phyloP scores from a whole-genome alignment of 2,113 vertebrate genomes.

The Falco punctatus region DNA sequence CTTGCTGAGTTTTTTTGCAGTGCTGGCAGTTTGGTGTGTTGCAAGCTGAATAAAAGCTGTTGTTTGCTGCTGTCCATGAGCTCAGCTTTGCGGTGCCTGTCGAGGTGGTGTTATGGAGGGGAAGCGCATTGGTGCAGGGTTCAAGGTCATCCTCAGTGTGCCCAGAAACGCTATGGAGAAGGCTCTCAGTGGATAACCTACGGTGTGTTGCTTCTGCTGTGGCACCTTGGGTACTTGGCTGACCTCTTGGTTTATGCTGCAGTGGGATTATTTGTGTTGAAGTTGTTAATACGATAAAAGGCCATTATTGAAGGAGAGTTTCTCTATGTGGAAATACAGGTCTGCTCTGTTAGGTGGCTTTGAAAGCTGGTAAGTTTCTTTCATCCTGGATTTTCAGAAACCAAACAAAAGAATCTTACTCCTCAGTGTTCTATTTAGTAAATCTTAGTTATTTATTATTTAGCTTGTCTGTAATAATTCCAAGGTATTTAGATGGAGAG shows the following conservation, averaged over 20 bases:
- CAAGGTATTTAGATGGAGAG: not conserved
- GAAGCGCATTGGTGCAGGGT: not conserved
- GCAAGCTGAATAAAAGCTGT: not conserved
- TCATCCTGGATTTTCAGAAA: not conserved
- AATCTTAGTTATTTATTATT: not conserved
- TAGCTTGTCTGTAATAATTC: not conserved
- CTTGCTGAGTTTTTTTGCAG: not conserved
- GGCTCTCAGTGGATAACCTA: not conserved
- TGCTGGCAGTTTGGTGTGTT: not conserved
- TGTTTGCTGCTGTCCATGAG: not conserved
- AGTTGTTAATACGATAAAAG: not conserved
- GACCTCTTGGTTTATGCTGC: not conserved
- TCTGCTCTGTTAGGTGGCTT: not conserved
- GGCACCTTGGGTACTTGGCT: not conserved
- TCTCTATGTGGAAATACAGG: fast-evolving
- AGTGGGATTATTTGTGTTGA: not conserved
- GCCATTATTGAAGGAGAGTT: not conserved
- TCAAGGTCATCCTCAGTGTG: not conserved
- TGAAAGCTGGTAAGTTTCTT: not conserved
- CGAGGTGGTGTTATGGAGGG: fast-evolving
- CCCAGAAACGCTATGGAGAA: not conserved
- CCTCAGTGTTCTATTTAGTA: no score
- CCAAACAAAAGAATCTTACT: no score
- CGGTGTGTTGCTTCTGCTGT: not conserved
- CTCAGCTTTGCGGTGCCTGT: not conserved